These are phyloP conservation scores for Cettia cetti DNA, from an alignment of 2,113 vertebrate species.

Conservation along the genomic window DNA sequence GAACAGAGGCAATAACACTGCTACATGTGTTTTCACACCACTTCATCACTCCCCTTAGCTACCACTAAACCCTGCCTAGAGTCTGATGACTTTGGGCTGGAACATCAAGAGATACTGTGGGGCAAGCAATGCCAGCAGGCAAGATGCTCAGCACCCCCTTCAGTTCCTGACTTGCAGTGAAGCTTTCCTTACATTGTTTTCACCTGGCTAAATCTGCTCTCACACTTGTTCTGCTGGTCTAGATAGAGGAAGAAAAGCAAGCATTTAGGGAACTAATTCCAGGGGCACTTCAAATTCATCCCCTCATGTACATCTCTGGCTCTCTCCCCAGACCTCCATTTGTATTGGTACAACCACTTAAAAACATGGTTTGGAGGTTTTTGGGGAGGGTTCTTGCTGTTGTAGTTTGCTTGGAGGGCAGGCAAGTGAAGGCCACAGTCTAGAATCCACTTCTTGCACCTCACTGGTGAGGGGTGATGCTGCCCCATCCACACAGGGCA, in stretches of 20 bases:
- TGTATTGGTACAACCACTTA: not conserved
- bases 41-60: not conserved
- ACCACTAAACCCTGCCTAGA: not conserved
- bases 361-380: not conserved
- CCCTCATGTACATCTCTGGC: fast-evolving
- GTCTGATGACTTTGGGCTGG: not conserved
- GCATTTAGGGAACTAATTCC: not conserved
- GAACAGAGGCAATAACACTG: not conserved
- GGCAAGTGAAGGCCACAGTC: not conserved
- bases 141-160: not conserved
- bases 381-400: not conserved
- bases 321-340: not conserved
- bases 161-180: not conserved
- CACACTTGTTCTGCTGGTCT: not conserved
- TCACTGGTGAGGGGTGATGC: not conserved
- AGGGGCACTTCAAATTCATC: not conserved
- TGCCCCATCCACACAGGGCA: not conserved
- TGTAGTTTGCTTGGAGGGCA: not conserved
- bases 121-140: not conserved
- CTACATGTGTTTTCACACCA: not conserved
- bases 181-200: not conserved
- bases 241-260: not conserved
- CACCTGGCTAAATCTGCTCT: not conserved
- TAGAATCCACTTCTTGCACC: not conserved
- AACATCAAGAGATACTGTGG: not conserved